These are phyloP conservation scores for Pachyrhynchus sulphureomaculatus DNA, from an alignment of 1,140 invertebrate genomes.

Conservation along the genomic window DNA sequence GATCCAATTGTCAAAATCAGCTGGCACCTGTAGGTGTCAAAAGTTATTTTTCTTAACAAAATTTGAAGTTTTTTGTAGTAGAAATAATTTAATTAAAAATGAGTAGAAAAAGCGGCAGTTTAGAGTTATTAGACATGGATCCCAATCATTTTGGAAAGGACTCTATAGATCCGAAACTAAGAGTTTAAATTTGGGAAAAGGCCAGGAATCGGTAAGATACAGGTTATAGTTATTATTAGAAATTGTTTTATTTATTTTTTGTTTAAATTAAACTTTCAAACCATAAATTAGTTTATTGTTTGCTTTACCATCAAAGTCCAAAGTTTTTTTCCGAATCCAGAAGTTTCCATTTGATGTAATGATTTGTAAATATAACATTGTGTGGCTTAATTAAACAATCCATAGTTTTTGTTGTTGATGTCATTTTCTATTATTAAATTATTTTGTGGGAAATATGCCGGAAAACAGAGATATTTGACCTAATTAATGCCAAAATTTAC, in stretches of 20 bases:
- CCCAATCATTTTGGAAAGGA: constrained; percentile 61
- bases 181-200: constrained; percentile 52
- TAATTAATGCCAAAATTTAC: too few relatives aligned
- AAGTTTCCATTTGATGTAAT: neutral
- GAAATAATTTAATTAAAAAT: constrained; percentile 10
- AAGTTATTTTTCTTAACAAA: too few relatives aligned
- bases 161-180: constrained; percentile 80
- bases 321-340: neutral
- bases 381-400: too few relatives aligned
- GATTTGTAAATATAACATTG: too few relatives aligned
- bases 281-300: neutral
- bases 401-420: too few relatives aligned
- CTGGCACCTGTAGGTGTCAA: too few relatives aligned
- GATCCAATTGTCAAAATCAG: too few relatives aligned
- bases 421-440: too few relatives aligned
- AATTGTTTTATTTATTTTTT: too few relatives aligned
- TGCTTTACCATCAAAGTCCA: too few relatives aligned
- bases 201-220: constrained; percentile 50
- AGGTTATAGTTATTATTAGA: neutral
- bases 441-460: too few relatives aligned
- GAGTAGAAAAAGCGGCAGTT: constrained; percentile 51
- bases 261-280: neutral
- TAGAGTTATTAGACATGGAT: constrained; percentile 56
- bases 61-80: neutral
- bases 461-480: too few relatives aligned